These are phyloP conservation scores for Nemopilema nomurai DNA, from an alignment of 30 jellyfish, hydroid and myxozoan species.

Conservation along the genomic window DNA sequence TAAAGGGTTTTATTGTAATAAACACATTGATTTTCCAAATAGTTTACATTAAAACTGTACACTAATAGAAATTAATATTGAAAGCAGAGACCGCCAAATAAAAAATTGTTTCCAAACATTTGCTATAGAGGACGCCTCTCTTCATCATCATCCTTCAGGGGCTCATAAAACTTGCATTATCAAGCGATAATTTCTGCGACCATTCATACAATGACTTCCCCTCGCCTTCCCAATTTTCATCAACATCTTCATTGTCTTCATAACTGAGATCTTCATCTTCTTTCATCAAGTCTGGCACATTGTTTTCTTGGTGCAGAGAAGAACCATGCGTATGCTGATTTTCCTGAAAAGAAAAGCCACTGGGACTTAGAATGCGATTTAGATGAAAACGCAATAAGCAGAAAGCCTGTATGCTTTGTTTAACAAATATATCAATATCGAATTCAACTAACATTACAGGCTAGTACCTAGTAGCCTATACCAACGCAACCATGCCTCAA, in stretches of 20 bases:
- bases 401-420: too few relatives aligned
- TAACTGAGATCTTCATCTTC: not conserved
- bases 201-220: slow-evolving; percentile 77
- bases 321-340: not conserved
- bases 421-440: too few relatives aligned
- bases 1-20: too few relatives aligned
- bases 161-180: slow-evolving; percentile 18
- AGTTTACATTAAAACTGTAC: not conserved
- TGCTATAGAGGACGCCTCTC: too few relatives aligned
- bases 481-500: too few relatives aligned
- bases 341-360: too few relatives aligned
- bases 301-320: not conserved
- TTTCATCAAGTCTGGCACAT: not conserved
- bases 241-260: slow-evolving; percentile 47
- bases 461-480: too few relatives aligned
- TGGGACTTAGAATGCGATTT: too few relatives aligned
- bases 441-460: too few relatives aligned
- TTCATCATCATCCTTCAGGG: too few relatives aligned
- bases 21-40: not conserved
- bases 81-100: not conserved
- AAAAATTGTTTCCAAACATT: not conserved
- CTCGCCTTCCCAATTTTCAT: slow-evolving; percentile 85
- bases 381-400: too few relatives aligned
- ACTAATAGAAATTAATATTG: not conserved
- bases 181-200: slow-evolving; percentile 78